phyloP scores from a whole-genome alignment of 2,797 vertebrate species.

The Scleropages formosus region DNA sequence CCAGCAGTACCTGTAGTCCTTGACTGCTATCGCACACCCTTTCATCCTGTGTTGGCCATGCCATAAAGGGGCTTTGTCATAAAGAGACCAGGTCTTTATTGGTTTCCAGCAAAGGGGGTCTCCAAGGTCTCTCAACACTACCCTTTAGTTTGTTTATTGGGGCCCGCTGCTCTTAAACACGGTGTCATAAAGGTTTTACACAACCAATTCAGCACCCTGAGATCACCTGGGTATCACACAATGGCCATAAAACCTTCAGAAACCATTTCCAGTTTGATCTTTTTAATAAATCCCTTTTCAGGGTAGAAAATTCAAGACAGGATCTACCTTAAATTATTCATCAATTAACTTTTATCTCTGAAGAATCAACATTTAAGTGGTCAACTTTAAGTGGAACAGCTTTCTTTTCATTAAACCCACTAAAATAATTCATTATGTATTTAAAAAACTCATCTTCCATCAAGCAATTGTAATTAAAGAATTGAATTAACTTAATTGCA shows the following conservation, averaged over 20 bases:
- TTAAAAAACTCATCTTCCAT: neutral
- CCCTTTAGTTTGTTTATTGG: neutral
- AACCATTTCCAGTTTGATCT: neutral
- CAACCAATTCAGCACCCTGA: neutral
- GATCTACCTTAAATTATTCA: neutral
- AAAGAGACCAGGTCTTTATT: neutral
- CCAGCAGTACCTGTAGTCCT: too few relatives aligned
- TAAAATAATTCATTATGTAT: neutral
- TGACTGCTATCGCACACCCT: too few relatives aligned
- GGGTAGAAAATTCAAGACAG: neutral
- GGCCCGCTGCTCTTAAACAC: neutral
- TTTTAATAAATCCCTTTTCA: slow-evolving; percentile 5
- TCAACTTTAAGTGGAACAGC: neutral
- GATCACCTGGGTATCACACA: neutral
- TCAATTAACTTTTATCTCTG: neutral
- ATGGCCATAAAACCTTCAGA: neutral
- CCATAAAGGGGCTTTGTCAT: neutral
- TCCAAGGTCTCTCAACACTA: neutral
- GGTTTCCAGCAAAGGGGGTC: neutral
- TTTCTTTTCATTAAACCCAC: neutral
- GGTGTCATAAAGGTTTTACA: neutral
- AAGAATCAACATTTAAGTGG: neutral
- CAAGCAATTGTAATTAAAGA: too few relatives aligned
- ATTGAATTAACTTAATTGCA: too few relatives aligned
- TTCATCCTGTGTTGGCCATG: too few relatives aligned